These are phyloP conservation scores for Ifrita kowaldi DNA, from an alignment of 2,113 vertebrate species.

Conservation along the genomic window DNA sequence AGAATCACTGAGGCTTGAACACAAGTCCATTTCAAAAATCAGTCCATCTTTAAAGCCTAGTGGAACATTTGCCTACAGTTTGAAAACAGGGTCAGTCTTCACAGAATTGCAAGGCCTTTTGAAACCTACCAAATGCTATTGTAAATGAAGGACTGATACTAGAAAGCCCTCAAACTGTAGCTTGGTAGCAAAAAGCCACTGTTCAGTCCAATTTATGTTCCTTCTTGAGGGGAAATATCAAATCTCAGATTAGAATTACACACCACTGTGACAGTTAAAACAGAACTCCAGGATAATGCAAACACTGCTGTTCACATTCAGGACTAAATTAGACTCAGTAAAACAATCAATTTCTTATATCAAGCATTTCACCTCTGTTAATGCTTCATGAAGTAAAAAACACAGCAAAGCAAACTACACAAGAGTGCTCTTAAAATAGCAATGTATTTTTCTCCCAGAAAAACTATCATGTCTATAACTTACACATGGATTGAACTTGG, in stretches of 20 bases:
- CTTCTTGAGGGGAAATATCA: not conserved
- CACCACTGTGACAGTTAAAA: not conserved
- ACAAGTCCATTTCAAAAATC: not conserved
- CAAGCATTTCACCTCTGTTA: not conserved
- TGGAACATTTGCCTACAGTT: not conserved
- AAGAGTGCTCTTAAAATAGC: not conserved
- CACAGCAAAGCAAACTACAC: not conserved
- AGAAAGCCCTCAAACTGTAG: not conserved
- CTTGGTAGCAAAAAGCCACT: not conserved
- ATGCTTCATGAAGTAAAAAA: not conserved
- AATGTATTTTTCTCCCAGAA: not conserved
- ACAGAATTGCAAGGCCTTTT: not conserved
- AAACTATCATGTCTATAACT: not conserved
- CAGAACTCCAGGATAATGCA: not conserved
- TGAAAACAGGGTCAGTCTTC: not conserved
- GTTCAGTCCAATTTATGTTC: not conserved
- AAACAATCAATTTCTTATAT: not conserved
- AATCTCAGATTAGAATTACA: not conserved
- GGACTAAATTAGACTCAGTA: not conserved
- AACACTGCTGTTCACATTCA: not conserved
- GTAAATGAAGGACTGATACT: not conserved
- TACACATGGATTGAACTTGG: not conserved
- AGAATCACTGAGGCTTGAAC: not conserved
- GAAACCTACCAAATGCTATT: not conserved
- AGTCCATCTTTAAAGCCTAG: not conserved